Conservation (phyloP, 2,888 invertebrate species). For the Listrodromus nycthemerus region DNA sequence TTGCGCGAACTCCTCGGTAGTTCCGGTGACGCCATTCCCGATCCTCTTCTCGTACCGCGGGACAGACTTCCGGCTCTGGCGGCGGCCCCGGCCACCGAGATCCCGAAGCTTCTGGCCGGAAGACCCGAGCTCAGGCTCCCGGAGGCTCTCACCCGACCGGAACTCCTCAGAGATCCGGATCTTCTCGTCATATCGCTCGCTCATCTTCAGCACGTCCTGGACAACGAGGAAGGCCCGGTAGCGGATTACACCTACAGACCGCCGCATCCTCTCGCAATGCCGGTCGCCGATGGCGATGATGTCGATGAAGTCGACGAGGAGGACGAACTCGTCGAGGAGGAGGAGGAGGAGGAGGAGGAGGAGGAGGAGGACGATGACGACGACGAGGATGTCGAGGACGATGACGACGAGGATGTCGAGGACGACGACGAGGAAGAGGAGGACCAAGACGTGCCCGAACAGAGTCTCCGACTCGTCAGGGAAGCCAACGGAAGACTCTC, state of each 20-base stretch:
- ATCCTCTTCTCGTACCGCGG: slow-evolving; percentile 93
- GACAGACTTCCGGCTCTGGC: slow-evolving; percentile 90
- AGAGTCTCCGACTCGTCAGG: slow-evolving; percentile 52
- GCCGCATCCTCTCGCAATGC: slow-evolving; percentile 50
- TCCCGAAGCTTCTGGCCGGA: slow-evolving; percentile 90
- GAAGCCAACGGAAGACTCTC: slow-evolving; percentile 5
- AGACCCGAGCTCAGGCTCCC: slow-evolving; percentile 91
- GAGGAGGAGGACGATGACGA: slow-evolving; percentile 58
- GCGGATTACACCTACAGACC: slow-evolving; percentile 65
- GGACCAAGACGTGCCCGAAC: slow-evolving; percentile 58
- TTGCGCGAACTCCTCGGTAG: slow-evolving; percentile 89
- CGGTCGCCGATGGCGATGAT: slow-evolving; percentile 39
- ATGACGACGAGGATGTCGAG: slow-evolving; percentile 57
- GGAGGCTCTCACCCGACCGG: slow-evolving; percentile 90
- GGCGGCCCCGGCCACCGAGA: slow-evolving; percentile 90
- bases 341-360: slow-evolving; percentile 69
- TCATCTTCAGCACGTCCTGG: slow-evolving; percentile 87
- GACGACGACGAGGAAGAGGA: slow-evolving; percentile 67
- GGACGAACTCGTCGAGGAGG: slow-evolving; percentile 55
- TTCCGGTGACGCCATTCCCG: slow-evolving; percentile 90
- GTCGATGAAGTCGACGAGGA: slow-evolving; percentile 43
- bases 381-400: slow-evolving; percentile 66
- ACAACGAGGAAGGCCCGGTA: slow-evolving; percentile 79
- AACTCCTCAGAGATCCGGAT: slow-evolving; percentile 91
- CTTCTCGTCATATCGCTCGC: slow-evolving; percentile 91